A percentile compares a stretch with the other conserved stretches of the same genome.
phyloP scores from a whole-genome alignment of 2,113 vertebrate genomes.

The Phoxinus phoxinus region DNA sequence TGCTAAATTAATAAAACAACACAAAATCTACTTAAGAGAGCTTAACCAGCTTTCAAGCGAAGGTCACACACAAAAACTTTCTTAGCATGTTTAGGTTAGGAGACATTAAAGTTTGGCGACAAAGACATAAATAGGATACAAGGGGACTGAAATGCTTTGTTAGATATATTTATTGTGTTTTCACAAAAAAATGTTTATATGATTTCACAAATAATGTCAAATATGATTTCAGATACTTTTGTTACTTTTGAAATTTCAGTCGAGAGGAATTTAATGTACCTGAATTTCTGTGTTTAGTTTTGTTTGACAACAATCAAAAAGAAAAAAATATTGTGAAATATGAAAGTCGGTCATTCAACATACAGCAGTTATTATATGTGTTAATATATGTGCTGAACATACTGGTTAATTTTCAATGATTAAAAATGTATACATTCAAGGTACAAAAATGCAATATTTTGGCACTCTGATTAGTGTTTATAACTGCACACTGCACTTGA shows the following conservation, averaged over 20 bases:
- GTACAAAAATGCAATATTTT: background rate
- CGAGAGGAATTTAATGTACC: background rate
- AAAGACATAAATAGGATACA: background rate
- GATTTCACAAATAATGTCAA: conserved; percentile 7
- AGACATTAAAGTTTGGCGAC: background rate
- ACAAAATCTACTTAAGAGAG: background rate
- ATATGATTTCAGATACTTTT: background rate
- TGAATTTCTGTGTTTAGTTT: background rate
- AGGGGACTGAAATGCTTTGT: conserved; percentile 21
- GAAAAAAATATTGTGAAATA: background rate
- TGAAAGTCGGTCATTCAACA: background rate
- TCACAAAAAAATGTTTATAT: conserved; percentile 10
- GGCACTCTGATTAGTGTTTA: background rate
- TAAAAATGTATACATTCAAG: background rate
- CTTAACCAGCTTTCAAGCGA: conserved; percentile 17
- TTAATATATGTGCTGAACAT: background rate
- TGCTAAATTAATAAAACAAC: conserved; percentile 54
- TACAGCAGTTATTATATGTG: background rate
- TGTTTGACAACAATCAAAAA: background rate
- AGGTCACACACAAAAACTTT: background rate
- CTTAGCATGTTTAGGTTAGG: background rate
- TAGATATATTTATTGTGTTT: conserved; percentile 31
- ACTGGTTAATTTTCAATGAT: background rate
- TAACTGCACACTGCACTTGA: background rate
- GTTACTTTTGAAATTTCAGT: background rate